Evolutionary conservation across 92 coral and sea anemone genomes (phyloP).

Genomic region (Plumapathes pennacea): DNA sequence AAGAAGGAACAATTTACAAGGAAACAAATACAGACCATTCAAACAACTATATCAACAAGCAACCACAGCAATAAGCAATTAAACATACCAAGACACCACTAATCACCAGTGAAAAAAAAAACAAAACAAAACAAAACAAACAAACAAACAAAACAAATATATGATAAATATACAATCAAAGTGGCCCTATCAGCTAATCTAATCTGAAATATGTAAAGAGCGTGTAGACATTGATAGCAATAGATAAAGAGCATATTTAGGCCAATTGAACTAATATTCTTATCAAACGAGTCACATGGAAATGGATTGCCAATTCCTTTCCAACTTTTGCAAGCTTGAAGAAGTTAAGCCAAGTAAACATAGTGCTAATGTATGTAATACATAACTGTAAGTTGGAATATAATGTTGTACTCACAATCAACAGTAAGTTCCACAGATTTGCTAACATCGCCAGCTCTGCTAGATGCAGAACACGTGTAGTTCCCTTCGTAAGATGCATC

Average conservation of each 20-base stretch:
- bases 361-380: too few relatives aligned
- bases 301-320: too few relatives aligned
- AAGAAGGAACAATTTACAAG: too few relatives aligned
- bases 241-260: not conserved
- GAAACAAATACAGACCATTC: too few relatives aligned
- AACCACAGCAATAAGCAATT: not conserved
- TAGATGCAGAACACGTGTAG: conserved; percentile 26
- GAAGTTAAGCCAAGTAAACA: too few relatives aligned
- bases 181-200: not conserved
- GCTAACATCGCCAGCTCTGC: conserved; percentile 13
- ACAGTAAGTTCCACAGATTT: conserved; percentile 11
- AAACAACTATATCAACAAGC: too few relatives aligned
- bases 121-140: not conserved
- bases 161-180: not conserved
- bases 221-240: not conserved
- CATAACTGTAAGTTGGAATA: not conserved
- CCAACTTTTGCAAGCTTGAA: too few relatives aligned
- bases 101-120: not conserved
- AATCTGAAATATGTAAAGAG: not conserved
- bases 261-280: not conserved
- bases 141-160: not conserved
- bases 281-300: not conserved
- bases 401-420: conserved; percentile 13
- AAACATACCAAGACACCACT: conserved; percentile 2
- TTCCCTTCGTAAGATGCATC: conserved; percentile 10